phyloP scores from a whole-genome alignment of 1,140 invertebrate species.

The Pseudachorutes palmiensis region DNA sequence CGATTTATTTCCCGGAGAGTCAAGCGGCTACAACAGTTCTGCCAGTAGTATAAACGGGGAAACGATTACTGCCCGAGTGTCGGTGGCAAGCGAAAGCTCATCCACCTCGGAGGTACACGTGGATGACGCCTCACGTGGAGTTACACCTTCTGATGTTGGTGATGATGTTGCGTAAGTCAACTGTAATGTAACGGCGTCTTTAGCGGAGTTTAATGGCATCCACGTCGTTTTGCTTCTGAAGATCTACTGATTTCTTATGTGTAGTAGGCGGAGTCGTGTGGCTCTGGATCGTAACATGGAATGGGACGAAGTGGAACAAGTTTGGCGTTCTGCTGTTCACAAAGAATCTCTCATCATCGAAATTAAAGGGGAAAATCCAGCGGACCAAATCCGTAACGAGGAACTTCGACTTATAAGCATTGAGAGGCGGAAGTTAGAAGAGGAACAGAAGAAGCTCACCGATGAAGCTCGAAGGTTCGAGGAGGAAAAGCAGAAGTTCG shows the following conservation, averaged over 20 bases:
- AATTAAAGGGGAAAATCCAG: slow-evolving; percentile 46
- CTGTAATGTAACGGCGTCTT: too few relatives aligned
- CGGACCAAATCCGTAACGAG: slow-evolving; percentile 38
- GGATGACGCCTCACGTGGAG: not conserved
- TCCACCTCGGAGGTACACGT: not conserved
- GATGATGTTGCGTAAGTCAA: too few relatives aligned
- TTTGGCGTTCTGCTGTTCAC: slow-evolving; percentile 37
- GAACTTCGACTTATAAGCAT: slow-evolving; percentile 25
- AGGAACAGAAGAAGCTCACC: slow-evolving; percentile 33
- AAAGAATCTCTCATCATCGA: slow-evolving; percentile 46
- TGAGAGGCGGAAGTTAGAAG: slow-evolving; percentile 34
- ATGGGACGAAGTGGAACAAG: slow-evolving; percentile 40
- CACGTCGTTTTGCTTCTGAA: not conserved
- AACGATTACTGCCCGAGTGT: slow-evolving; percentile 19
- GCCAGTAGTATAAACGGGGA: slow-evolving; percentile 66
- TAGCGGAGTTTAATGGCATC: not conserved
- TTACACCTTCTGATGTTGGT: not conserved
- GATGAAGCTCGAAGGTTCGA: too few relatives aligned
- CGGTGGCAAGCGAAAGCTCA: not conserved
- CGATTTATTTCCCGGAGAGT: slow-evolving; percentile 67
- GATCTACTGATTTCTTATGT: not conserved
- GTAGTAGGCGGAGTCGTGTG: slow-evolving; percentile 6
- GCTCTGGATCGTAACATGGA: slow-evolving; percentile 37
- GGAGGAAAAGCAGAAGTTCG: slow-evolving; percentile 39
- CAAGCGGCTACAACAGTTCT: slow-evolving; percentile 69